Conservation (phyloP, 1,140 invertebrate species). For the Drosophila triauraria region DNA sequence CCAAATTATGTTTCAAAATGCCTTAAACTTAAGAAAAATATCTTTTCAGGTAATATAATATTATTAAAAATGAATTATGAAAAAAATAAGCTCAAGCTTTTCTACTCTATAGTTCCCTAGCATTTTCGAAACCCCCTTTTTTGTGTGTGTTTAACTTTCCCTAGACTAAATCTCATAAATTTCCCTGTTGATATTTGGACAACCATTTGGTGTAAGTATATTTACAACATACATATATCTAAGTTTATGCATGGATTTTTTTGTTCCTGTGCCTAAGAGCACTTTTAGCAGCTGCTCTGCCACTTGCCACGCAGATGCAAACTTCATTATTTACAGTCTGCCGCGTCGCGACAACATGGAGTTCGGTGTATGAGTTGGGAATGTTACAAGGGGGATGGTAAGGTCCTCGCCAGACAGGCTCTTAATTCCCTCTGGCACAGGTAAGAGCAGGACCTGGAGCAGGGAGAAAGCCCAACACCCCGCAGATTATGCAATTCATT, state of each 20-base stretch:
- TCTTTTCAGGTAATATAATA: not conserved
- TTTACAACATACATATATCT: constrained; percentile 32
- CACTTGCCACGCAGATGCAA: constrained; percentile 64
- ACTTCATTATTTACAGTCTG: constrained; percentile 83
- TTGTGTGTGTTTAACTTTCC: constrained; percentile 35
- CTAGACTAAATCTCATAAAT: constrained; percentile 54
- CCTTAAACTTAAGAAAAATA: too few relatives aligned
- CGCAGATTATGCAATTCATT: constrained; percentile 79
- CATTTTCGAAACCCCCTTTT: not conserved
- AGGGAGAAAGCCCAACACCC: constrained; percentile 6
- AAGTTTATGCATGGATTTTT: constrained; percentile 21
- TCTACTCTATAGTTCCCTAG: too few relatives aligned
- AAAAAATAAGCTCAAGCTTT: too few relatives aligned
- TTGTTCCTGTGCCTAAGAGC: constrained; percentile 59
- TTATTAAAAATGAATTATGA: too few relatives aligned
- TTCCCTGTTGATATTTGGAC: constrained; percentile 50
- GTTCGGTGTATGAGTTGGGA: constrained; percentile 29
- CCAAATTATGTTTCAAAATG: too few relatives aligned
- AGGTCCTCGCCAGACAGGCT: constrained; percentile 36
- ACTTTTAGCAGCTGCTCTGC: constrained; percentile 45
- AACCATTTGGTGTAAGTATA: constrained; percentile 54
- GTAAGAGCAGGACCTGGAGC: not conserved
- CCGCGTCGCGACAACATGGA: constrained; percentile 69
- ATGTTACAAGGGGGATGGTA: not conserved
- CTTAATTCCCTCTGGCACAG: constrained; percentile 52